These are phyloP conservation scores for Fukomys damarensis DNA, from an alignment of 2,113 vertebrate species.

Conservation along the genomic window DNA sequence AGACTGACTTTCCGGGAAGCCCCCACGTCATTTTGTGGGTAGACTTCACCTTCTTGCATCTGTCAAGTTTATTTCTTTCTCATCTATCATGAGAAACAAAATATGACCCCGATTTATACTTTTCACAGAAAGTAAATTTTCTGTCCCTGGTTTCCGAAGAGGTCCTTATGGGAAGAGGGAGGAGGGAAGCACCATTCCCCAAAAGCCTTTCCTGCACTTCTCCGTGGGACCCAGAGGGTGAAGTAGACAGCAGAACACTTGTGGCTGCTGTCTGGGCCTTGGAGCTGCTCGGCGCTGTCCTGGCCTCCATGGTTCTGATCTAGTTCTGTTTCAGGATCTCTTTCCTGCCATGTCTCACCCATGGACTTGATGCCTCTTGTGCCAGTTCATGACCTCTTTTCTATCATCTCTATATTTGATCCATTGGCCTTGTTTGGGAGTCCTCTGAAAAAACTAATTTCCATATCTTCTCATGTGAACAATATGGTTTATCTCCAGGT, in stretches of 20 bases:
- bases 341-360: background rate
- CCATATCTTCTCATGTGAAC: background rate
- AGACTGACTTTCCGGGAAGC: background rate
- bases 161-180: background rate
- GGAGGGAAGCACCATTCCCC: background rate
- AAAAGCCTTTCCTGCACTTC: background rate
- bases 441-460: background rate
- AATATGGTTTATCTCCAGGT: background rate
- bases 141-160: background rate
- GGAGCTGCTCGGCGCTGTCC: background rate
- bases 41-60: background rate
- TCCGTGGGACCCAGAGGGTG: background rate
- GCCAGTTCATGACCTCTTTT: background rate
- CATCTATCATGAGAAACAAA: background rate
- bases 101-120: background rate
- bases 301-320: background rate
- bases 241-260: background rate
- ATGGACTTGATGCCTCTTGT: background rate
- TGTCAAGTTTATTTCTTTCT: background rate
- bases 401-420: background rate
- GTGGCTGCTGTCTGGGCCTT: background rate
- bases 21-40: background rate
- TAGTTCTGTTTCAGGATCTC: background rate
- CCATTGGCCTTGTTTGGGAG: background rate
- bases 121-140: background rate